Conservation (phyloP, 1,140 invertebrate species). For the Dryas iulia region DNA sequence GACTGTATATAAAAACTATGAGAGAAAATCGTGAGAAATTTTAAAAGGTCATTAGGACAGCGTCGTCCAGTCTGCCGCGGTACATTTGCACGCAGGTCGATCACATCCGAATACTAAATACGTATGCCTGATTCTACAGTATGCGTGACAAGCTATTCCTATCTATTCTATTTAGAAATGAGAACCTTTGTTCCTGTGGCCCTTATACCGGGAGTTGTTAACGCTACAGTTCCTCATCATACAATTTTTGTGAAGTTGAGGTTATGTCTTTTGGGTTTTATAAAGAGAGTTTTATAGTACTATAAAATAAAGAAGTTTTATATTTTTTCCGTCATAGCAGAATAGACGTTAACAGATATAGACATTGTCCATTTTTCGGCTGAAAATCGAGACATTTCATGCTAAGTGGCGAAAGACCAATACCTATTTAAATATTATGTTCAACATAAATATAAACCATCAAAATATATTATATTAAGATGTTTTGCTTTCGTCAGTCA, state of each 20-base stretch:
- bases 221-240: constrained; percentile 49
- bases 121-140: constrained; percentile 46
- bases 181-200: constrained; percentile 66
- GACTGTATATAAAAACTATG: background rate
- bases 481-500: too few relatives aligned
- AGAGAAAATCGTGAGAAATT: constrained; percentile 36
- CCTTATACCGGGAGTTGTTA: constrained; percentile 52
- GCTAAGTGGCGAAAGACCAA: too few relatives aligned
- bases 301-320: too few relatives aligned
- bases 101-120: constrained; percentile 55
- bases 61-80: constrained; percentile 65
- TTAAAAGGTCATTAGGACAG: constrained; percentile 52
- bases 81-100: constrained; percentile 49
- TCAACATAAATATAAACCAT: too few relatives aligned
- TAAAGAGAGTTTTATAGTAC: too few relatives aligned
- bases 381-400: too few relatives aligned
- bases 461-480: too few relatives aligned
- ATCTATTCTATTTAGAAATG: constrained; percentile 67
- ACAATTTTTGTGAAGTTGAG: constrained; percentile 65
- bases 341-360: too few relatives aligned
- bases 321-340: too few relatives aligned
- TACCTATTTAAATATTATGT: too few relatives aligned
- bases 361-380: too few relatives aligned
- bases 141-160: constrained; percentile 64
- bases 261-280: too few relatives aligned